Percentiles rank a stretch among this genome's conserved stretches.
Evolutionary conservation across 1,140 invertebrate species (phyloP).

Genomic region (Drosophila pectinifera): DNA sequence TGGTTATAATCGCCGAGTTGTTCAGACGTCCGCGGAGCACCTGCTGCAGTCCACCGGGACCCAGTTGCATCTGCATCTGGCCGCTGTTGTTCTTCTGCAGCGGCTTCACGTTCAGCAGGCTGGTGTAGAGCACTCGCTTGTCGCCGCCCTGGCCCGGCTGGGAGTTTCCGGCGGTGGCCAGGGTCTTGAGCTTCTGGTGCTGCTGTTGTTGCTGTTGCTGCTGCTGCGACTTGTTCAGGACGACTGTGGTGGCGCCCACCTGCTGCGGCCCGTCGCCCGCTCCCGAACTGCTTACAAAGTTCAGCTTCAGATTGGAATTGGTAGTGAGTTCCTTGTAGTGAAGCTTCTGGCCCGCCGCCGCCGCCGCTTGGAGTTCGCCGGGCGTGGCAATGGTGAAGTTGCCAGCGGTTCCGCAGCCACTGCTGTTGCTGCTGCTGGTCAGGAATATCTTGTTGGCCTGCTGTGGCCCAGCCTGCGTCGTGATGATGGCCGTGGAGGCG

Average conservation of each 20-base stretch:
- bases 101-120: slow-evolving; percentile 78
- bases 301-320: slow-evolving; percentile 80
- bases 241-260: slow-evolving; percentile 65
- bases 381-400: slow-evolving; percentile 80
- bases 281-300: slow-evolving; percentile 67
- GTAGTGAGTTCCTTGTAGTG: slow-evolving; percentile 79
- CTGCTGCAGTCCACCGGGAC: slow-evolving; percentile 68
- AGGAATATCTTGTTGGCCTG: slow-evolving; percentile 81
- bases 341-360: slow-evolving; percentile 58
- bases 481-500: slow-evolving; percentile 75
- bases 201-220: slow-evolving; percentile 68
- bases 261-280: slow-evolving; percentile 50
- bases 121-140: slow-evolving; percentile 80
- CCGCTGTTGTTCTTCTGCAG: slow-evolving; percentile 82
- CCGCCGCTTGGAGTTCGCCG: slow-evolving; percentile 69
- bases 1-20: slow-evolving; percentile 77
- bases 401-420: slow-evolving; percentile 49
- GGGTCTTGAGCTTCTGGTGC: slow-evolving; percentile 75
- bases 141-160: slow-evolving; percentile 52
- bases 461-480: slow-evolving; percentile 63
- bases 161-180: slow-evolving; percentile 39
- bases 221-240: slow-evolving; percentile 72
- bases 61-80: slow-evolving; percentile 81
- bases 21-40: slow-evolving; percentile 75
- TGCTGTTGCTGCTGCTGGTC: slow-evolving; percentile 76